phyloP scores from a whole-genome alignment of 2,797 vertebrate genomes.

The Ctenosaura bakeri region DNA sequence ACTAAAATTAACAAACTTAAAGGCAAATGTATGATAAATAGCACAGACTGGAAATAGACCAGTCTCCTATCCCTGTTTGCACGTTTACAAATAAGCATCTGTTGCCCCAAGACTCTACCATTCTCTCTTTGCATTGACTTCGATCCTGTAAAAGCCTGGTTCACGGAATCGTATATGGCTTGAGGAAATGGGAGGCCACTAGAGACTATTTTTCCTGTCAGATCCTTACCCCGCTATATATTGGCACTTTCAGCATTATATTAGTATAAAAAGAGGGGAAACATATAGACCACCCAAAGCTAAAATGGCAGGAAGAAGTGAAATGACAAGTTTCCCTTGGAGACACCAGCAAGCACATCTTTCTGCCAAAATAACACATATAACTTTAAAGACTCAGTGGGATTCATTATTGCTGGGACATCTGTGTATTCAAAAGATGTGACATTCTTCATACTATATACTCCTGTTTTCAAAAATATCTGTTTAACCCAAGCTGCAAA shows the following conservation, averaged over 20 bases:
- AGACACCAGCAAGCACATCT: background rate
- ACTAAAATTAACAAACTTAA: background rate
- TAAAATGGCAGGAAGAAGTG: constrained; percentile 42
- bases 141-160: background rate
- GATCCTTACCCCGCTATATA: background rate
- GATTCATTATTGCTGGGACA: constrained; percentile 40
- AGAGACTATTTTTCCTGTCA: background rate
- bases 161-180: too few species aligned
- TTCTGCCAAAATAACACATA: background rate
- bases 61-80: background rate
- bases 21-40: background rate
- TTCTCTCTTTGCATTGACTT: background rate
- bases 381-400: constrained; percentile 8
- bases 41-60: background rate
- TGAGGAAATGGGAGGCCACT: too few species aligned
- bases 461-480: constrained; percentile 29
- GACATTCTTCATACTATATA: constrained; percentile 25
- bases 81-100: background rate
- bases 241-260: constrained; percentile 10
- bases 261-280: constrained; percentile 14
- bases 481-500: constrained; percentile 48
- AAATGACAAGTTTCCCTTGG: constrained; percentile 52
- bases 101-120: too few species aligned
- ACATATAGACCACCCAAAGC: background rate
- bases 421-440: background rate